Evolutionary conservation across 2,797 vertebrate genomes (phyloP), one percentile per base, ranked within the genome.

Genomic region (Acrossocheilus fasciatus): DNA sequence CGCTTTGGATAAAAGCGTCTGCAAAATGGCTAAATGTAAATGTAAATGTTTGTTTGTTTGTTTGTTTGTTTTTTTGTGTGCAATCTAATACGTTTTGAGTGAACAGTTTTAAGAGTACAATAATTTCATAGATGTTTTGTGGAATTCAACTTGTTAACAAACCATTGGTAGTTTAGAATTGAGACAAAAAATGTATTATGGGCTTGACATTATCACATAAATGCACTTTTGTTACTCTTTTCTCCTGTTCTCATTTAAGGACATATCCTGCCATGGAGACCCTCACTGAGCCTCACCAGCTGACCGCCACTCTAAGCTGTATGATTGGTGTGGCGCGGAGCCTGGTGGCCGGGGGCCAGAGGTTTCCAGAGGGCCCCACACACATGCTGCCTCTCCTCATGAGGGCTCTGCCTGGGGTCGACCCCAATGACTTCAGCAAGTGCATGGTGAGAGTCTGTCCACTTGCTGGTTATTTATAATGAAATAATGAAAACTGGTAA

Each of bases 341-440:
- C 92, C 94, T 99, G 77, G 98, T 99, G 41, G 97, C 97, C 2
- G 98, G 97, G 66, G 96, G 97, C 1, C 95, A 88, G 83, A 97
- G 95, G 93, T 99, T 96, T 92, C 98, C 98, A 69, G 97, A 99
- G 95, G 98, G 98, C 39, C 98, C 98, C 82, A 98, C 97, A 76
- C 98, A 99, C 92, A 98, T 99, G 97, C 95, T 99, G 88, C 98
- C 98, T 92, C 96, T 99, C 10, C 95, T 99, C 91, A 98, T 99
- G 97, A 97, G 98, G 94, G 97, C 98, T 0, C 92, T 99, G 91
- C 98, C 98, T 26, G 98, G 98, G 12, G 97, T 99, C 81, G 98
- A 99, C 94, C 98, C 98, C 73, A 99, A 99, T 87, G 98, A 99
- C 94, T 99, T 99, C 92, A 99, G 98, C 95, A 99, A 99, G 92